A percentile compares a stretch with the other conserved stretches of the same genome.
Conservation (phyloP, 1,140 invertebrate genomes). For the Chionoecetes opilio region DNA sequence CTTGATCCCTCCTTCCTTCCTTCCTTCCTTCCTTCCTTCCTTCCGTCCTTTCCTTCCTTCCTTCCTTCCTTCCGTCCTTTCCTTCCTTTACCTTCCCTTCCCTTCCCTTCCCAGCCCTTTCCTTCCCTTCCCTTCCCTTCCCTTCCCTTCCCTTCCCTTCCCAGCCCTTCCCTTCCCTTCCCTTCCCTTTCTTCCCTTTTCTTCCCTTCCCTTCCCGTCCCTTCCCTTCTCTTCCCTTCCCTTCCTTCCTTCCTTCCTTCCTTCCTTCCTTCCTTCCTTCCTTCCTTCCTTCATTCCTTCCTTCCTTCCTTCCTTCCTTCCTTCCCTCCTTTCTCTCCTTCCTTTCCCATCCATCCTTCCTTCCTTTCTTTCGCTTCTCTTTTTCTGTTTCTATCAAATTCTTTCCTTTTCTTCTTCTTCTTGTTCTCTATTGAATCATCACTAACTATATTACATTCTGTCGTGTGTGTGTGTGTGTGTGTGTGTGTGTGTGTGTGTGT, state of each 20-base stretch:
- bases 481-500: conserved; percentile 8
- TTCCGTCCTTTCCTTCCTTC: neutral
- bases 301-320: too few species aligned
- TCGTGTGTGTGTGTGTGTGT: neutral
- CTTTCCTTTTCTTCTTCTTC: too few species aligned
- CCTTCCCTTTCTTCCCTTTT: neutral
- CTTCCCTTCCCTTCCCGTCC: neutral
- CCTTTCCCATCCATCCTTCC: too few species aligned
- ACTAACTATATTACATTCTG: too few species aligned
- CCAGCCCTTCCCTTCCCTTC: neutral
- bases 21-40: neutral
- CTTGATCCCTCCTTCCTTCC: neutral
- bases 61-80: too few species aligned
- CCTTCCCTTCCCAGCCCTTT: too few species aligned
- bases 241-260: neutral
- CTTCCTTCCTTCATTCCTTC: neutral
- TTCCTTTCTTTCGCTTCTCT: too few species aligned
- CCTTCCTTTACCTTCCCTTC: too few species aligned
- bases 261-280: neutral
- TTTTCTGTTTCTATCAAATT: neutral
- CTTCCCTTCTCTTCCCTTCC: neutral
- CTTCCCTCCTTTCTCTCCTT: too few species aligned
- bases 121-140: neutral
- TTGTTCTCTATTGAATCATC: too few species aligned
- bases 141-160: neutral